Base-by-base conservation (phyloP, 2,797 vertebrate genomes). In the Botia kubotai region DNA sequence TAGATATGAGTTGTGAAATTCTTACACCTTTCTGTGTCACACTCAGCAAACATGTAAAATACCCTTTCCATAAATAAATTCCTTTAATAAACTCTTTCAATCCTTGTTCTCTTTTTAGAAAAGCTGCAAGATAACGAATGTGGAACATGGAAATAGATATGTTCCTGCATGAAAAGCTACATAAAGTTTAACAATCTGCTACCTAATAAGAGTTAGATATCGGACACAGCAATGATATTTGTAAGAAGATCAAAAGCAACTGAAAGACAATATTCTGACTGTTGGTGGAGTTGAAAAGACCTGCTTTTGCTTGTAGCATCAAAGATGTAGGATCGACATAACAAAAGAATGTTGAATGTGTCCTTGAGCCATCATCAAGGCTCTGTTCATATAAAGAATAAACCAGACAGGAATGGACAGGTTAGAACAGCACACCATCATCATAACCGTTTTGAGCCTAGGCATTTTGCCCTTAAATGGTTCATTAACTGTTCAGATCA, bases 11-110 rank as follows among this genome's bases (percentile, higher is more conserved):
- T 46, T 46, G 10, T 46, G 10, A 46, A 46, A 46, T 46, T 46
- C 43, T 46, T 46, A 10, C 43, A 8, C 43, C 43, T 46, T 46
- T 46, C 7, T 46, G 36, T 39, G 43, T 46, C 43, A 46, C 10
- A 10, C 10, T 8, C 43, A 46, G 8, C 39, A 43, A 43, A 46
- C 76, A 86, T 82, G 48, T 77, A 78, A 85, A 72, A 77, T 82
- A 71, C 43, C 75, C 68, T 85, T 77, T 80, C 17, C 6, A 13
- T 63, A 50, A 50, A 81, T 82, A 84, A 81, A 85, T 79, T 72
- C 43, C 8, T 46, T 21, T 76, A 58, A 79, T 80, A 69, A 48
- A 80, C 79, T 84, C 60, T 78, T 69, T 43, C 48, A 65, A 55
- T 80, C 36, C 7, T 39, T 39, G 6, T 8, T 39, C 36, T 6